These are phyloP conservation scores for Fabriciana adippe DNA, from an alignment of 2,888 invertebrate genomes.

Conservation along the genomic window DNA sequence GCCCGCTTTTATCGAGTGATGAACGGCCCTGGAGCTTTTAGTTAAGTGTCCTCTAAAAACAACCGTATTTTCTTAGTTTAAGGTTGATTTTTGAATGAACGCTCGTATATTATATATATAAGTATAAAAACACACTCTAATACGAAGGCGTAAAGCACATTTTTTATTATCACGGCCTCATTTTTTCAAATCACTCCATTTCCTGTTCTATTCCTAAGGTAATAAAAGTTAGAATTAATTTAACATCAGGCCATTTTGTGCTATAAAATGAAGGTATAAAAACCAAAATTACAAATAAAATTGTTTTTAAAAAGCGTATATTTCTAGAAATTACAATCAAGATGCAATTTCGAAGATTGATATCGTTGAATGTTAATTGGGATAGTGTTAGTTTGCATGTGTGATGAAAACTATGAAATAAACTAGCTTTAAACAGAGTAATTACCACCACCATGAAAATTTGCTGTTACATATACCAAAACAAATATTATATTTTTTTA, in stretches of 20 bases:
- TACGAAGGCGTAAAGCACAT: conserved; percentile 13
- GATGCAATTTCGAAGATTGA: conserved; percentile 14
- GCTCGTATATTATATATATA: not conserved
- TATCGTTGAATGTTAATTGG: conserved; percentile 6
- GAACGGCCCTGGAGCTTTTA: conserved; percentile 56
- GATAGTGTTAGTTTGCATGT: no score
- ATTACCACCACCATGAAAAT: not conserved
- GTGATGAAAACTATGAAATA: no score
- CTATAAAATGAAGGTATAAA: conserved; percentile 38
- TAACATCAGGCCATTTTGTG: conserved; percentile 42
- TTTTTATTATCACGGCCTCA: conserved; percentile 1
- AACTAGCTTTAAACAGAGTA: no score
- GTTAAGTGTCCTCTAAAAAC: conserved; percentile 43
- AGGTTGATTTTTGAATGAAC: conserved; percentile 23
- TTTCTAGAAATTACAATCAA: conserved; percentile 17
- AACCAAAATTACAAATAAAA: conserved; percentile 34
- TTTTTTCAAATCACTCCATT: conserved; percentile 53
- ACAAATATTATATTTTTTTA: not conserved
- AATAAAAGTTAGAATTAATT: conserved; percentile 72
- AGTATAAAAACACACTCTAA: conserved; percentile 3
- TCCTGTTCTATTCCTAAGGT: conserved; percentile 72
- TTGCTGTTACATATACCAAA: not conserved
- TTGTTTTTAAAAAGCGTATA: conserved; percentile 15
- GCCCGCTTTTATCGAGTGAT: conserved; percentile 75
- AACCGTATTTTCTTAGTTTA: conserved; percentile 44